Evolutionary conservation across 2,888 invertebrate species (phyloP), one percentile per base, ranked within the genome.

Genomic region (Zootermopsis nevadensis): DNA sequence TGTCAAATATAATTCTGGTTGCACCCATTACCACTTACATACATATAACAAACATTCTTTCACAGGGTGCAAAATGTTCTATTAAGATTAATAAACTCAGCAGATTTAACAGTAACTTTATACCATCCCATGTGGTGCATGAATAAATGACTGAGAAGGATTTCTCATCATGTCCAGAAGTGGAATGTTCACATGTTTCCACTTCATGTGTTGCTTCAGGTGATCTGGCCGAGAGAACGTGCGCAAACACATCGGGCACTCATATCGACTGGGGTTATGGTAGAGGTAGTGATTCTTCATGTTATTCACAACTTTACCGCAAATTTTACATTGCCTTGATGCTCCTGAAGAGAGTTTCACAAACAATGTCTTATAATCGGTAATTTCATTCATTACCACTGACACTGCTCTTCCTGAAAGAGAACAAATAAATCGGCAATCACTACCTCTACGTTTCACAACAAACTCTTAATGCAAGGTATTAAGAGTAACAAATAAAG

Each of bases 161-260:
- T 79, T 66, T 66, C 38, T 67, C 24, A 27, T 27, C 35, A 67
- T 0, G 24, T 80, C 80, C 35, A 38, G 1, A 35, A 80, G 35
- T 31, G 80, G 80, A 77, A 82, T 53, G 22, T 77, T 35, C 48
- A 80, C 89, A 86, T 90, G 89, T 86, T 89, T 89, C 87, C 89
- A 89, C 86, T 90, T 88, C 82, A 89, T 89, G 86, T 90, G 90
- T 86, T 90, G 90, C 86, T 90, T 90, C 82, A 90, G 89, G 84
- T 90, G 89, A 86, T 89, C 89, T 83, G 89, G 89, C 55, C 89
- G 88, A 85, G 89, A 89, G 87, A 90, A 90, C 87, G 88, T 33
- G 42, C 83, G 30, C 72, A 79, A 55, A 86, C 89, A 89, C 80
- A 88, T 85, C n/a, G 88, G 87, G 85, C 89, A 89, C 83, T 88